phyloP scores from a whole-genome alignment of 53 echinoderm and acorn worm species.

The Actinopyga echinites region DNA sequence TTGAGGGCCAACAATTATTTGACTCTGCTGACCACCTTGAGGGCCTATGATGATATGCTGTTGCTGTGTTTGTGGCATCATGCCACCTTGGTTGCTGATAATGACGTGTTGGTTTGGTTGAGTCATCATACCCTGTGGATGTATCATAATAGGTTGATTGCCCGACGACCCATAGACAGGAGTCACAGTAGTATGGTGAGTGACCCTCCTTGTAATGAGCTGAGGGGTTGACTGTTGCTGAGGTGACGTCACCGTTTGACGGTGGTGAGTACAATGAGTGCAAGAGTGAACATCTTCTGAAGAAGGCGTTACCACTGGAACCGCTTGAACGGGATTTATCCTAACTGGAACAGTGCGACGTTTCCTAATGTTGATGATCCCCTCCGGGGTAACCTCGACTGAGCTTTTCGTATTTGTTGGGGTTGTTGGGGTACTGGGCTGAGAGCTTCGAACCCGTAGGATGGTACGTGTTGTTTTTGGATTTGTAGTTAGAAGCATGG shows the following conservation, averaged over 20 bases:
- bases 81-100: conserved; percentile 4
- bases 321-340: conserved; percentile 35
- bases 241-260: neutral
- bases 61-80: neutral
- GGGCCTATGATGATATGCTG: neutral
- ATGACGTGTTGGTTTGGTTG: conserved; percentile 17
- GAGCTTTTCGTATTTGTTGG: conserved; percentile 50
- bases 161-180: neutral
- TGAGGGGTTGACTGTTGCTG: neutral
- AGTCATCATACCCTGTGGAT: neutral
- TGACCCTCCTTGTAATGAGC: conserved; percentile 12
- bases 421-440: conserved; percentile 50
- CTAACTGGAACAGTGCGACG: conserved; percentile 49
- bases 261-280: conserved; percentile 23
- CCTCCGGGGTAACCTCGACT: conserved; percentile 64
- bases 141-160: neutral
- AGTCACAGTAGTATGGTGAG: conserved; percentile 14
- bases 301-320: conserved; percentile 13
- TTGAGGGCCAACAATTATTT: conserved; percentile 16
- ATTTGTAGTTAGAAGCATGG: conserved; percentile 65
- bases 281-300: neutral
- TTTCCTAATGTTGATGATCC: conserved; percentile 62
- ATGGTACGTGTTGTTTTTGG: conserved; percentile 55
- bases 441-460: conserved; percentile 51
- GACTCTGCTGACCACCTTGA: neutral